phyloP scores from a whole-genome alignment of 2,888 invertebrate species.

The Drosophila seclusa region DNA sequence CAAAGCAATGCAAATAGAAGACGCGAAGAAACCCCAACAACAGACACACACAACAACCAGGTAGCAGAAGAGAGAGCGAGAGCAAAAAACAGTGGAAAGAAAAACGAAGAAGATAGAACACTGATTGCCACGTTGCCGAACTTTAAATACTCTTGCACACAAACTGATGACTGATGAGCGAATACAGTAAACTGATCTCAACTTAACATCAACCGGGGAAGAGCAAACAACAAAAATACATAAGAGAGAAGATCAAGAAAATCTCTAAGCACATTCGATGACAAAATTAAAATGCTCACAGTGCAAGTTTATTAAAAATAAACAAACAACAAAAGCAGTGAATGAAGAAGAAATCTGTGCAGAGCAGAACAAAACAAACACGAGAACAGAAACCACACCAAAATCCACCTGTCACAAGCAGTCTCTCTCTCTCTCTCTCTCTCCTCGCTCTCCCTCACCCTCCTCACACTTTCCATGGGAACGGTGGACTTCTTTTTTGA shows the following conservation, averaged over 20 bases:
- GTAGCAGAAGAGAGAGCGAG: slow-evolving; percentile 25
- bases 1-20: slow-evolving; percentile 24
- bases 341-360: slow-evolving; percentile 35
- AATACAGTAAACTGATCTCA: neutral
- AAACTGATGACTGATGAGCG: neutral
- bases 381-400: slow-evolving; percentile 39
- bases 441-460: slow-evolving; percentile 1
- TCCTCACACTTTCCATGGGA: slow-evolving; percentile 4
- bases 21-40: slow-evolving; percentile 8
- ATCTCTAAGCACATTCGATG: neutral
- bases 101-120: slow-evolving; percentile 20
- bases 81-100: slow-evolving; percentile 16
- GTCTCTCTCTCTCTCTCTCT: neutral
- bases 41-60: slow-evolving; percentile 24
- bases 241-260: neutral
- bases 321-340: slow-evolving; percentile 31
- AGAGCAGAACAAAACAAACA: slow-evolving; percentile 20
- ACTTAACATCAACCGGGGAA: neutral
- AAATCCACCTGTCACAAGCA: slow-evolving; percentile 62
- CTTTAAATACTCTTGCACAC: slow-evolving; percentile 10
- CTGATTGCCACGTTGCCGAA: neutral
- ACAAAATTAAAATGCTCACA: neutral
- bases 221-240: neutral
- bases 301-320: slow-evolving; percentile 11
- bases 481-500: slow-evolving; percentile 35